Conservation (phyloP, 2,797 vertebrate species). For the Hydrocynus forskahlii region DNA sequence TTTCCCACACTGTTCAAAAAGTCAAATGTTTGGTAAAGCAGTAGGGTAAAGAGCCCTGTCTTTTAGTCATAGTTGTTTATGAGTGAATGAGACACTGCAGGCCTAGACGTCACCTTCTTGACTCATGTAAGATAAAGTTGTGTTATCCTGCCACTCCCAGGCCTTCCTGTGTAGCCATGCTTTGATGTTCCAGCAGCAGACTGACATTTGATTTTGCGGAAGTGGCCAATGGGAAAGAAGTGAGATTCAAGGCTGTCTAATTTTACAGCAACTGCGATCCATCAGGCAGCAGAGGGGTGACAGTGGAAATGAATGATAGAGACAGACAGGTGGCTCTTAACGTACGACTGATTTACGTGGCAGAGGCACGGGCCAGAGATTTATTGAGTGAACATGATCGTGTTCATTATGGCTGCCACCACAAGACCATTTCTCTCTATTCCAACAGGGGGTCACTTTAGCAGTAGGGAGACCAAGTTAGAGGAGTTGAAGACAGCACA, state of each 20-base stretch:
- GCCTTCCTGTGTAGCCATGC: conserved; percentile 58
- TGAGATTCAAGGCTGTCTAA: conserved; percentile 99
- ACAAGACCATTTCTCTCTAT: conserved; percentile 96
- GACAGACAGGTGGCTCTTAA: conserved; percentile 99
- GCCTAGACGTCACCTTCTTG: neutral
- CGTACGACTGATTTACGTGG: conserved; percentile 99
- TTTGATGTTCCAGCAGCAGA: conserved; percentile 68
- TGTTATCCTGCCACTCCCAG: conserved; percentile 65
- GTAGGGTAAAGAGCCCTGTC: no score
- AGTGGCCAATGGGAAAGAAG: conserved; percentile 99
- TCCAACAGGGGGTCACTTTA: conserved; percentile 79
- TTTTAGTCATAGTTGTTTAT: conserved; percentile 41
- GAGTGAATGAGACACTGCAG: conserved; percentile 67
- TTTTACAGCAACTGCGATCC: conserved; percentile 99
- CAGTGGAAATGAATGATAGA: conserved; percentile 99
- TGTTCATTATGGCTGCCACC: conserved; percentile 99
- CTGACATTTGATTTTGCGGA: conserved; percentile 90
- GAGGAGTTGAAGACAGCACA: conserved; percentile 55
- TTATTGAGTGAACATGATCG: conserved; percentile 87
- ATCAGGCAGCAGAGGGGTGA: conserved; percentile 98
- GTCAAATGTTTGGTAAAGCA: no score
- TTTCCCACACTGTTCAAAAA: no score
- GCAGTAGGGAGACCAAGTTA: conserved; percentile 62
- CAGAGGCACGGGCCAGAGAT: conserved; percentile 92
- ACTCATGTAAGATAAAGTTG: conserved; percentile 70